Percentiles rank a stretch among this genome's conserved stretches.
These are phyloP conservation scores for Neocrepidodera transversa DNA, from an alignment of 2,888 invertebrate species.

Conservation along the genomic window DNA sequence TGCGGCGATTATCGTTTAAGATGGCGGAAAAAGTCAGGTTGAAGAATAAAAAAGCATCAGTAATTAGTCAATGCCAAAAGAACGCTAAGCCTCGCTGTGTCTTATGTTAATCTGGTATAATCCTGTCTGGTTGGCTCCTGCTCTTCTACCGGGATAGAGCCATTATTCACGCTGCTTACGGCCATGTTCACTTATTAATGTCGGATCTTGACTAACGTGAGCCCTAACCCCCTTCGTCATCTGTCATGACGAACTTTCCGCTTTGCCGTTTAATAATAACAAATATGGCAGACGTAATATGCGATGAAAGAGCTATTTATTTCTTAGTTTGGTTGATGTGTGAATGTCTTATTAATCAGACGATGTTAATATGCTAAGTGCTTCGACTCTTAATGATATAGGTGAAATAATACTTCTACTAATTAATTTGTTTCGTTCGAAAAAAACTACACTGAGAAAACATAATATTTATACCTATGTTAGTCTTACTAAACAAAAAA, in stretches of 20 bases:
- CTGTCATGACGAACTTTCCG: constrained; percentile 45
- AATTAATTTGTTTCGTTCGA: too few relatives aligned
- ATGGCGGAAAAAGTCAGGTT: constrained; percentile 40
- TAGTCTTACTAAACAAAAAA: too few relatives aligned
- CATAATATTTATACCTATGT: too few relatives aligned
- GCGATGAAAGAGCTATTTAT: constrained; percentile 21
- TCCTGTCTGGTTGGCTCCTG: constrained; percentile 59
- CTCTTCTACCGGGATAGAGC: constrained; percentile 55
- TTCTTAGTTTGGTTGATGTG: constrained; percentile 7
- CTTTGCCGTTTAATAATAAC: constrained; percentile 38
- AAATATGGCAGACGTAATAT: constrained; percentile 23
- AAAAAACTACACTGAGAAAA: too few relatives aligned
- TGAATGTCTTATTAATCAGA: constrained; percentile 20
- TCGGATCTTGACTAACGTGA: constrained; percentile 48
- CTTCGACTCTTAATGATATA: too few relatives aligned
- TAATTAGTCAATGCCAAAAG: constrained; percentile 61
- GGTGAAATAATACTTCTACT: too few relatives aligned
- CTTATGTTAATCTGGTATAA: constrained; percentile 62
- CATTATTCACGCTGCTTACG: constrained; percentile 56
- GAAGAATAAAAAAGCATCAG: constrained; percentile 53
- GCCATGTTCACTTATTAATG: constrained; percentile 49
- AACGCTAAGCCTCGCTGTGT: constrained; percentile 60
- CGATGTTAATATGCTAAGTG: neutral
- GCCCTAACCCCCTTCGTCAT: constrained; percentile 46
- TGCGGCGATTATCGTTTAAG: constrained; percentile 1